Base-by-base conservation (phyloP, 2,113 vertebrate species). In the Zeus faber region DNA sequence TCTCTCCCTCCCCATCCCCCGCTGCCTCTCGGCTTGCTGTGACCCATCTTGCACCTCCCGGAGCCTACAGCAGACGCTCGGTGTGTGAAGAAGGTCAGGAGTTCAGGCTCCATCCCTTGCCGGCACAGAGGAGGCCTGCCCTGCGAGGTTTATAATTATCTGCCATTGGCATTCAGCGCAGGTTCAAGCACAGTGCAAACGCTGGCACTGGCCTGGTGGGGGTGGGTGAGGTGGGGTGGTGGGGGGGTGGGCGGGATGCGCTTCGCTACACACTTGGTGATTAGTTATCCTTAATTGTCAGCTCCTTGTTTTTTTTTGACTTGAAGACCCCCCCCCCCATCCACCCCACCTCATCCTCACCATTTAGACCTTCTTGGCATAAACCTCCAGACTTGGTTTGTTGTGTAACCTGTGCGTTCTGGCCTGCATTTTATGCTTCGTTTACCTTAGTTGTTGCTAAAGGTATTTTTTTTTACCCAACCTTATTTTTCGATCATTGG, bases 1-100 rank as follows among this genome's bases (percentile, higher is more conserved):
- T 35, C 68, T 52, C 64, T 17, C 54, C 37, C 51, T 18, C 50
- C n/a, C 62, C 41, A 45, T 39, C 56, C 54, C 62, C 8, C 65
- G 62, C 74, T 76, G 69, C 78, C 72, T 83, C 77, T 76, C 71
- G 73, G 85, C 82, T 88, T 54, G 75, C 81, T 71, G 72, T 89
- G 89, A 89, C 89, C 89, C 85, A 85, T 88, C 87, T 86, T 85
- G 88, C 88, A 88, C 89, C 85, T 90, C 89, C 66, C 58, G 43
- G 72, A 87, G 77, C 80, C 85, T 85, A 89, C 81, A 89, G 84
- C 85, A 87, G 84, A 87, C 80, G 74, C 81, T 81, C 60, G 85
- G 87, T 89, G 89, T 91, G 90, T 89, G 86, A 90, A 90, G 82
- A 82, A 83, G 90, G 87, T 90, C 88, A 90, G 82, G 84, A 89